Base-by-base conservation (phyloP, 35 echinoderm and acorn worm genomes). In the Anneissia japonica region DNA sequence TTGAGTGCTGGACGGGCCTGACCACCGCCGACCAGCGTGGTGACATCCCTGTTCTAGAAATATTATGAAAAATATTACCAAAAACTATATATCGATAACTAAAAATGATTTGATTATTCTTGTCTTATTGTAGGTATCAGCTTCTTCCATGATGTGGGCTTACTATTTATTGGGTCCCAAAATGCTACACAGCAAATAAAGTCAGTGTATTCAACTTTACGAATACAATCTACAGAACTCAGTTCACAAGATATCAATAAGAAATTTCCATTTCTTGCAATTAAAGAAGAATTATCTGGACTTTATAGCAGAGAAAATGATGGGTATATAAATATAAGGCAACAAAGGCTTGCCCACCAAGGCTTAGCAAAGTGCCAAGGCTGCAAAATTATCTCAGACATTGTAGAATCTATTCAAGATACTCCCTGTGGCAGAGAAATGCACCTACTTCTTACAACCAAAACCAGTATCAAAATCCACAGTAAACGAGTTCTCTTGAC, bases 401-500 rank as follows among this genome's bases (percentile, higher is more conserved):
- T 81, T 14, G 38, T 39, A 4, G 79, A 81, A 39, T 2, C 17
- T 81, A 40, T 38, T 39, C 79, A 81, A 14, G 32, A 30, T 0
- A 64, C 51, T 64, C 12, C 51, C 51, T 36, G 30, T 16, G 17
- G 35, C 35, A 81, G 9, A n/a, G 11, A 36, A 4, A 38, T 81
- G 36, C 35, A 38, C 6, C 23, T 76, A 28, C 1, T 35, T 10
- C 32, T 77, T 12, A 86, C 84, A 32, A 86, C 82, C 21, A 31
- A 86, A 12, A 79, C 38, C 17, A 83, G 90, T 38, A 41, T 38
- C 19, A 6, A 45, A 13, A 82, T 92, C 19, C 72, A 46, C 28
- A 84, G 90, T 17, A 85, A 39, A 21, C 86, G 79, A 46, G 82
- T 97, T 35, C 84, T 97, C 13, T 84, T 97, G 0, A 87, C 87